Evolutionary conservation across 2,888 invertebrate genomes (phyloP), one percentile per base, ranked within the genome.

Genomic region (Drosophila nr. medialis): DNA sequence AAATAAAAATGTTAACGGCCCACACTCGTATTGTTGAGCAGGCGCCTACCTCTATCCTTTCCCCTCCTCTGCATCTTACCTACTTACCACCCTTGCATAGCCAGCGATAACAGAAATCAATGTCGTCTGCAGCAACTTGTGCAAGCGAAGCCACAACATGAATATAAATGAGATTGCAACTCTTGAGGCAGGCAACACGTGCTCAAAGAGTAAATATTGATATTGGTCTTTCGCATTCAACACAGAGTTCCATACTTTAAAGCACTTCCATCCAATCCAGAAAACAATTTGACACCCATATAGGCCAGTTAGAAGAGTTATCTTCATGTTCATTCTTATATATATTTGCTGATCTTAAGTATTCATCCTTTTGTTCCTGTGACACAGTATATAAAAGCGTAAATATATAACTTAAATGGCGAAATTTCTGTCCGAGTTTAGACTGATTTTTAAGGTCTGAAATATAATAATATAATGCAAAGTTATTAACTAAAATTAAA

Each of bases 81-180:
- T 4, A 4, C 8, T 27, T 4, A 32, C 15, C n/a, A 1, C 6
- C 34, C 36, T 2, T 8, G 24, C 24, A 45, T 21, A 15, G 15
- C 21, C 21, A 15, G 45, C 74, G 77, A 84, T 85, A 81, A 76
- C 65, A 77, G 76, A 89, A 86, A 83, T 86, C 90, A 83, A 89
- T 90, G 89, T 75, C 79, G 69, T 70, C 69, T 68, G 65, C 56
- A 40, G 32, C 49, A 42, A 56, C 64, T 58, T 69, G 72, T 64
- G 75, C 72, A 65, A 45, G 61, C n/a, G 36, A 50, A 32, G 34
- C 65, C 60, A 29, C 36, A 60, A 34, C 42, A 34, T 36, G 65
- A 62, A 71, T 71, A 72, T 49, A 72, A 75, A 75, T 75, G 61
- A 38, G 58, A 59, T 50, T 71, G 80, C 77, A 80, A 36, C 38